These are phyloP conservation scores for Ginglymostoma cirratum DNA, from an alignment of 2,113 vertebrate genomes.

Conservation along the genomic window DNA sequence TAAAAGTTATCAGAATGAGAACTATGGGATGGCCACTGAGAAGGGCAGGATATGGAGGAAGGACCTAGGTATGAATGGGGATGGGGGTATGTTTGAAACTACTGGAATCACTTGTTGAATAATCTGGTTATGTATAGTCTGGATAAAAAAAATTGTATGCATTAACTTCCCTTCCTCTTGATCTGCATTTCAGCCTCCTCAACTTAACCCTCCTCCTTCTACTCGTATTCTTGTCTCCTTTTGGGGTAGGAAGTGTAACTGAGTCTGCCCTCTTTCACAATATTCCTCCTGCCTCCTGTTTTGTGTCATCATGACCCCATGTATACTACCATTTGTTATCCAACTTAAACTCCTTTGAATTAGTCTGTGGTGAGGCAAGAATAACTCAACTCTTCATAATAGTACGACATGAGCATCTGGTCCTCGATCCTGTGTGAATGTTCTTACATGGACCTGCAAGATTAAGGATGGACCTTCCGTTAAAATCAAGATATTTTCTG, in stretches of 20 bases:
- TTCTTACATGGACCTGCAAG: background rate
- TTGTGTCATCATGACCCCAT: background rate
- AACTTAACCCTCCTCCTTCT: background rate
- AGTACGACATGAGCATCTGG: background rate
- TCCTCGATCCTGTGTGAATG: background rate
- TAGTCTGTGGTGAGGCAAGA: background rate
- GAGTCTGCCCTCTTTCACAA: background rate
- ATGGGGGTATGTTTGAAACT: background rate
- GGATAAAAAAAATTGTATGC: background rate
- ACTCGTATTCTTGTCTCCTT: background rate
- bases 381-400: background rate
- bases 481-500: background rate
- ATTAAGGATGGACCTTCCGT: background rate
- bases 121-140: background rate
- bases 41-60: background rate
- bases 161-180: background rate
- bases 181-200: background rate
- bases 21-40: background rate
- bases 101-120: background rate
- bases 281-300: too few relatives aligned
- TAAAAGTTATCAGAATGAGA: background rate
- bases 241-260: background rate
- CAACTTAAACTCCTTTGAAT: background rate
- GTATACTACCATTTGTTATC: background rate
- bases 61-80: background rate